Evolutionary conservation across 2,113 vertebrate species (phyloP).

Genomic region (Martes martes): DNA sequence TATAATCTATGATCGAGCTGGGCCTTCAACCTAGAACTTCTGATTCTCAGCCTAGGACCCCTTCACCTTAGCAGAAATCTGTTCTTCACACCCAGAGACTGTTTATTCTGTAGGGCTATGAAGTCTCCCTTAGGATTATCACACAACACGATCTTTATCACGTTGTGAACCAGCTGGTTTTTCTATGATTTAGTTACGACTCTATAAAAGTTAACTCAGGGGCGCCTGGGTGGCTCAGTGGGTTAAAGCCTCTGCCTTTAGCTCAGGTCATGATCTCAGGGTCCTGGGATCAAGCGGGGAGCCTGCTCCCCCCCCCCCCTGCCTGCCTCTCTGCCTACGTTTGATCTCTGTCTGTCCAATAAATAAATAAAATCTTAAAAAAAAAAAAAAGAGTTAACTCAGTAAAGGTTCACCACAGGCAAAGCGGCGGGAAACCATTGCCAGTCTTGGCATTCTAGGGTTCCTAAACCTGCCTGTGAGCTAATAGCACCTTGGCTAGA

Average conservation of each 20-base stretch:
- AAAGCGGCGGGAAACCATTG: background rate
- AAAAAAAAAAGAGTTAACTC: background rate
- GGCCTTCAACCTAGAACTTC: background rate
- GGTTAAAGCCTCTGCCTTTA: no score
- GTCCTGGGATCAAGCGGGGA: no score
- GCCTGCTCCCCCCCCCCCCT: no score
- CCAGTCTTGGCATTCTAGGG: background rate
- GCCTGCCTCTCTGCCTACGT: no score
- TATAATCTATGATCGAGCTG: background rate
- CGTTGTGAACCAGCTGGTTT: background rate
- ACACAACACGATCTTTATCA: background rate
- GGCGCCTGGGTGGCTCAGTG: no score
- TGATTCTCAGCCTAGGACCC: background rate
- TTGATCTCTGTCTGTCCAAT: no score
- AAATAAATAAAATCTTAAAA: no score
- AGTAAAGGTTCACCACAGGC: background rate
- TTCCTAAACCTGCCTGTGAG: background rate
- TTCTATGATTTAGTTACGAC: background rate
- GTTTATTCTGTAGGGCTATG: background rate
- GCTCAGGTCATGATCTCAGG: no score
- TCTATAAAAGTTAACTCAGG: background rate
- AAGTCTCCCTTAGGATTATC: background rate
- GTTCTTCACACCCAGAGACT: background rate
- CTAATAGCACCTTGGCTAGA: background rate
- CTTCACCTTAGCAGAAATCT: background rate